Conservation (phyloP, 2,113 vertebrate genomes). For the Proterorhinus semilunaris region DNA sequence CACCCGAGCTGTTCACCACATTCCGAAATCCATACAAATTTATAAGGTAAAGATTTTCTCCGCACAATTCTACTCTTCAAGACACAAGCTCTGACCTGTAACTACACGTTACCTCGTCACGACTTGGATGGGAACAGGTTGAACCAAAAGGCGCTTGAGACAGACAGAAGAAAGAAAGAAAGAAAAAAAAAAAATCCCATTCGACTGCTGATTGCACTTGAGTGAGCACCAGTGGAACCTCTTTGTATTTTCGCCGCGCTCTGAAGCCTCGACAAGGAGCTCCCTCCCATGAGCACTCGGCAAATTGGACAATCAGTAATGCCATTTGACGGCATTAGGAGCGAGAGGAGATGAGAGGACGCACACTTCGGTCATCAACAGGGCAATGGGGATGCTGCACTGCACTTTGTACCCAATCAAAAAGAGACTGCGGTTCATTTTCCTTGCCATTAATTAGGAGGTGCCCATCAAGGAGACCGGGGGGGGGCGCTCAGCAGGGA, state of each 20-base stretch:
- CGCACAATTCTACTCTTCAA: no score
- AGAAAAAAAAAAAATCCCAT: constrained; percentile 16
- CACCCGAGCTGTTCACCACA: no score
- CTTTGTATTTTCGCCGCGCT: constrained; percentile 45
- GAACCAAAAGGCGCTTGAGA: not conserved
- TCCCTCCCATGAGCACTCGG: constrained; percentile 58
- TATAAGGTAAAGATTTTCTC: no score
- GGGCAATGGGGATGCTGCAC: constrained; percentile 64
- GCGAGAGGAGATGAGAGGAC: constrained; percentile 67
- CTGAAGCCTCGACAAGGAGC: constrained; percentile 32
- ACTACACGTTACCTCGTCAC: not conserved
- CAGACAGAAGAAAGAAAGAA: not conserved
- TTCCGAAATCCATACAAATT: no score
- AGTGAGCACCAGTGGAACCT: constrained; percentile 21
- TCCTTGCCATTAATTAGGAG: constrained; percentile 71
- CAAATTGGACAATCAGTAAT: constrained; percentile 75
- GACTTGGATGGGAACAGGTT: not conserved
- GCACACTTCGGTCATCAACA: constrained; percentile 66
- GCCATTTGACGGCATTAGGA: constrained; percentile 73
- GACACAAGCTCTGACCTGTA: not conserved
- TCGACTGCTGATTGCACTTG: constrained; percentile 31
- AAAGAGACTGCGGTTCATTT: constrained; percentile 67
- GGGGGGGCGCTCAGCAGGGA: not conserved
- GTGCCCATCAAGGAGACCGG: constrained; percentile 64
- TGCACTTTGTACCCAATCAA: constrained; percentile 65